phyloP scores from a whole-genome alignment of 2,113 vertebrate species.

The Calidris pygmaea region DNA sequence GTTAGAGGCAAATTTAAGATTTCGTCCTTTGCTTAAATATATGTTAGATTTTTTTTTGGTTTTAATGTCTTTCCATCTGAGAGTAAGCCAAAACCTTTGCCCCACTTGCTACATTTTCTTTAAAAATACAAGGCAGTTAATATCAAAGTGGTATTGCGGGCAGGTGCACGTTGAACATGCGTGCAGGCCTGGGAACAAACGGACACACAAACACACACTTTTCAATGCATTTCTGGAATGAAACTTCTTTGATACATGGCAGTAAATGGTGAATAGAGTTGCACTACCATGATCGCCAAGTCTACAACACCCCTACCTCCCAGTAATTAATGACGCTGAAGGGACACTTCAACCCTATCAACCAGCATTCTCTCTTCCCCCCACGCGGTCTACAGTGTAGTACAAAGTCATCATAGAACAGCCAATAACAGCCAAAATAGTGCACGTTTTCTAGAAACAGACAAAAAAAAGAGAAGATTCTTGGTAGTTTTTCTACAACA shows the following conservation, averaged over 20 bases:
- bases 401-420: conserved; percentile 3
- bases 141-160: not conserved
- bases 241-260: not conserved
- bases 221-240: not conserved
- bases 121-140: not conserved
- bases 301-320: not conserved
- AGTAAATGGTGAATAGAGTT: not conserved
- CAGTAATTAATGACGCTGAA: not conserved
- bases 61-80: conserved; percentile 42
- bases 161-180: not conserved
- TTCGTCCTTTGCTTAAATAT: conserved; percentile 30
- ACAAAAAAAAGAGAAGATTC: not conserved
- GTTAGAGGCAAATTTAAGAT: conserved; percentile 31
- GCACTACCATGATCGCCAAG: not conserved
- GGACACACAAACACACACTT: not conserved
- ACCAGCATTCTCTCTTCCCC: not conserved
- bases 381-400: not conserved
- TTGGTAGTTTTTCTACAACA: conserved; percentile 40
- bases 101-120: not conserved
- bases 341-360: not conserved
- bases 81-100: conserved; percentile 19
- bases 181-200: not conserved
- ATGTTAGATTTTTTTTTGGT: conserved; percentile 55
- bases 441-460: conserved; percentile 3
- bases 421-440: conserved; percentile 3